Evolutionary conservation across 1,140 invertebrate genomes (phyloP), one percentile per base, ranked within the genome.

Genomic region (Eumaeus atala): DNA sequence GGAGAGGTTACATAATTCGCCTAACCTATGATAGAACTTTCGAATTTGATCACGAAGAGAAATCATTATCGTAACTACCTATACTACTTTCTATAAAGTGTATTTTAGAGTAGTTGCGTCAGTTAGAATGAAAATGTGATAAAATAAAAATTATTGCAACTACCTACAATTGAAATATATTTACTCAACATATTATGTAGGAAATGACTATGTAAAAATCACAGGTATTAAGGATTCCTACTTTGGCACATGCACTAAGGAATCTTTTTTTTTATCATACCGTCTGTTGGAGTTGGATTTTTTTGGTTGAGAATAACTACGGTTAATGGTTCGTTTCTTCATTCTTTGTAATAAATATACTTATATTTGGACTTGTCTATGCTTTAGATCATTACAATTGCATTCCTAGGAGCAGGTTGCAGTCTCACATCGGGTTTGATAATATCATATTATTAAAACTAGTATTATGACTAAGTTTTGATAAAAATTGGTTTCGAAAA

Each of bases 21-120:
- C 81, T 84, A 86, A 72, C 80, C 80, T 86, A 86, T 82, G 83
- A 84, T 83, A 85, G 77, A 82, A 79, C 77, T 86, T 81, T 81
- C 77, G 72, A 83, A 84, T 79, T 84, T 77, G 80, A 84, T 86
- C 78, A 78, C 79, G 80, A 86, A 84, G 77, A 85, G 78, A 86
- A 86, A 86, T 79, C 75, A 82, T 86, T 84, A 81, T 82, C 72
- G 81, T 77, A 84, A 79, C 83, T 86, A 83, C 78, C 74, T 81
- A 86, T 76, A 79, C 74, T 84, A 82, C 67, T 84, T 52, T 69
- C 73, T 70, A 77, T 77, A 76, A 61, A 70, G 83, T 86, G 83
- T 80, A 78, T 74, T 74, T 77, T 85, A 81, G 67, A 72, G 63
- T 78, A 75, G 70, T 61, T 58, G 56, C 48, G 57, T 79, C 72